Evolutionary conservation across 2,888 invertebrate genomes (phyloP).

Genomic region (Octodonta nipae): DNA sequence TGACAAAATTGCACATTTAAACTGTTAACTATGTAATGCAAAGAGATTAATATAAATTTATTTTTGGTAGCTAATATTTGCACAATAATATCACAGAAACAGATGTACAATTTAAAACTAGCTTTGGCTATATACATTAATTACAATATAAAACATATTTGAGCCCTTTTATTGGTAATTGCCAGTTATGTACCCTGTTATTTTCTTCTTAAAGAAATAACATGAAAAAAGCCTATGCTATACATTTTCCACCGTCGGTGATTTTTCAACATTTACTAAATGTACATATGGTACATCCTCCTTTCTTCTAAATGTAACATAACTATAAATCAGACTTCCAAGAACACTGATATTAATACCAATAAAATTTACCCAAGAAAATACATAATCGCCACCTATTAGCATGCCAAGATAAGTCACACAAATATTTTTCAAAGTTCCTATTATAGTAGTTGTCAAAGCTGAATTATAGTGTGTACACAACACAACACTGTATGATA

Average conservation of each 20-base stretch:
- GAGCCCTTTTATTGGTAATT: not conserved
- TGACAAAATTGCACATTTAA: too few relatives aligned
- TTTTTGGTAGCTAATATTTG: too few relatives aligned
- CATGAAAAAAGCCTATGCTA: constrained; percentile 21
- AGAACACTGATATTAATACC: constrained; percentile 90
- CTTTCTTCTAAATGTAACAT: constrained; percentile 66
- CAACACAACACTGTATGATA: constrained; percentile 87
- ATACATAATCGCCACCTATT: constrained; percentile 94
- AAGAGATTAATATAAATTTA: too few relatives aligned
- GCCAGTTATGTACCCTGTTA: constrained; percentile 1
- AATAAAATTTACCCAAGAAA: constrained; percentile 84
- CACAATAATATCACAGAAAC: too few relatives aligned
- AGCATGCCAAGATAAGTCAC: constrained; percentile 97
- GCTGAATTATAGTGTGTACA: constrained; percentile 96
- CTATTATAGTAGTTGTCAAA: constrained; percentile 96
- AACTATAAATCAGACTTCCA: constrained; percentile 75
- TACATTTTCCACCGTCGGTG: constrained; percentile 33
- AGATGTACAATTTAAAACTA: too few relatives aligned
- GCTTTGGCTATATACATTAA: too few relatives aligned
- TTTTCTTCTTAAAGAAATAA: constrained; percentile 5
- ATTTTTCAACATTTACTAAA: constrained; percentile 24
- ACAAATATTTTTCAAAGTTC: constrained; percentile 93
- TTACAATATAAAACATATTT: not conserved
- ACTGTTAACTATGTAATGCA: too few relatives aligned
- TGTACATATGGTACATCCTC: constrained; percentile 32